Conservation (phyloP, 2,888 invertebrate genomes). For the Melangyna quadrimaculata region DNA sequence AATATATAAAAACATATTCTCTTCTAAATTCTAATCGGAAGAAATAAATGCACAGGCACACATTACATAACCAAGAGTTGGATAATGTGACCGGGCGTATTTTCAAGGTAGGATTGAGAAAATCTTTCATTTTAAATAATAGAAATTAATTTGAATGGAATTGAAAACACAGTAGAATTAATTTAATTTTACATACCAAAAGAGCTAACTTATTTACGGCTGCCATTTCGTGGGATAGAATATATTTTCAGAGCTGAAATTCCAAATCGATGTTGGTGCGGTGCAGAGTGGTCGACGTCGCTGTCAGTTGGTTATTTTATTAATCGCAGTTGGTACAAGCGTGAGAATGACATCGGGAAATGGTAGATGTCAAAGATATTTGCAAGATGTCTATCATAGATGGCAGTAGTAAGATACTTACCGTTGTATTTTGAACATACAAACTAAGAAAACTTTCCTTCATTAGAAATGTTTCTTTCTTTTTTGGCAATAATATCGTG, state of each 20-base stretch:
- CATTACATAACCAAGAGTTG: constrained; percentile 68
- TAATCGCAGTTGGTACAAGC: constrained; percentile 3
- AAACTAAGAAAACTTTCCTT: too few relatives aligned
- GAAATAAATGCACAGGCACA: constrained; percentile 17
- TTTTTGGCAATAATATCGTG: too few relatives aligned
- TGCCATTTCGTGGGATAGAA: constrained; percentile 76
- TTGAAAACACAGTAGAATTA: neutral
- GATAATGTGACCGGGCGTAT: constrained; percentile 31
- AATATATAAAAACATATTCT: constrained; percentile 54
- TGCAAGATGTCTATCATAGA: neutral
- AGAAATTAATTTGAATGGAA: neutral
- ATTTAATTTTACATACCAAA: constrained; percentile 75
- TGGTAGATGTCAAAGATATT: neutral
- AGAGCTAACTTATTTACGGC: constrained; percentile 78
- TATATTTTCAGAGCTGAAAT: constrained; percentile 34
- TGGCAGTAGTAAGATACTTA: neutral
- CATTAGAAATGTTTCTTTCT: too few relatives aligned
- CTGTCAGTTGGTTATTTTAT: constrained; percentile 39
- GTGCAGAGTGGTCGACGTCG: constrained; percentile 32
- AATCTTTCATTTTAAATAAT: neutral
- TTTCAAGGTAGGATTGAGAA: neutral
- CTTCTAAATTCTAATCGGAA: neutral
- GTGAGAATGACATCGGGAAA: neutral
- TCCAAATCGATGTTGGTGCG: constrained; percentile 58
- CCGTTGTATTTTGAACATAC: neutral